These are phyloP conservation scores for human (Homo sapiens) DNA, from an alignment of 2,113 vertebrate species.

Conservation along the genomic window GRCh38 chr12:109603001-109603500, in stretches of 20 bases:
- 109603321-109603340: too few relatives aligned
- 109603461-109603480: too few relatives aligned
- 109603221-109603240: not conserved
- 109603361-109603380: too few relatives aligned
- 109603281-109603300: not conserved
- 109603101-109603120: not conserved
- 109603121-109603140: not conserved
- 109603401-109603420: too few relatives aligned
- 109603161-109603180: not conserved
- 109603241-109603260: not conserved
- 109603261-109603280: not conserved
- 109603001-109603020: not conserved
- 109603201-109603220: rapidly evolving
- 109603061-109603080: not conserved
- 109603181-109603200: not conserved
- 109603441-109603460: too few relatives aligned
- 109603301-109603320: too few relatives aligned
- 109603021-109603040: not conserved
- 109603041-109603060: not conserved
- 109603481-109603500: too few relatives aligned
- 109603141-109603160: not conserved
- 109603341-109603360: too few relatives aligned
- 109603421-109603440: too few relatives aligned
- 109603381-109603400: too few relatives aligned
- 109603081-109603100: not conserved